A percentile compares a stretch with the other conserved stretches of the same genome.
Evolutionary conservation across 2,888 invertebrate genomes (phyloP).

Genomic region (Lasioglossum vierecki): DNA sequence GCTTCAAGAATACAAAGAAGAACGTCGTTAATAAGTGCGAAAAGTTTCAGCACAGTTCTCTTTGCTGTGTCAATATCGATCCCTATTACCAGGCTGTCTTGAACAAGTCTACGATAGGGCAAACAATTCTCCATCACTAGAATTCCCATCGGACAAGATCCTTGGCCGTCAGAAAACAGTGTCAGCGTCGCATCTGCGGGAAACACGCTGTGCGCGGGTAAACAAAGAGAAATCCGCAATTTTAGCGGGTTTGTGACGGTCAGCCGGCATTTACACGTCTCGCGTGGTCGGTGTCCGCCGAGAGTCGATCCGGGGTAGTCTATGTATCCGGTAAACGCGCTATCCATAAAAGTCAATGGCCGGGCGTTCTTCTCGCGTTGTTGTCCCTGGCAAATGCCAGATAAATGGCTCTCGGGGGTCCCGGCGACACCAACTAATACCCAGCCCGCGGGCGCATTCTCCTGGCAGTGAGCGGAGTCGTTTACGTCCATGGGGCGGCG

Average conservation of each 20-base stretch:
- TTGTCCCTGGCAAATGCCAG: constrained; percentile 74
- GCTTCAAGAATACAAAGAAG: no score
- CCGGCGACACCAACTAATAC: constrained; percentile 77
- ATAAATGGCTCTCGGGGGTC: constrained; percentile 77
- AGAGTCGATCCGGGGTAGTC: constrained; percentile 34
- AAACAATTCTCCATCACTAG: neutral
- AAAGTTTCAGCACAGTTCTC: no score
- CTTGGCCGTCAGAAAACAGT: constrained; percentile 29
- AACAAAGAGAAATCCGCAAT: constrained; percentile 52
- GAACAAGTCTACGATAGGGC: neutral
- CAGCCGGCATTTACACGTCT: neutral
- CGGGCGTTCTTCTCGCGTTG: constrained; percentile 64
- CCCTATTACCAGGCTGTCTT: neutral
- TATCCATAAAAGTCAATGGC: constrained; percentile 76
- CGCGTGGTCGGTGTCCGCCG: constrained; percentile 8
- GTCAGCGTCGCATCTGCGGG: constrained; percentile 8
- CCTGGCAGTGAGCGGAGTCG: neutral
- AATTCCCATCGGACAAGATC: neutral
- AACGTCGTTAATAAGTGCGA: no score
- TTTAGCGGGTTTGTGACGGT: constrained; percentile 4
- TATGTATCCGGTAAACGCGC: constrained; percentile 64
- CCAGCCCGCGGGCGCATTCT: constrained; percentile 47
- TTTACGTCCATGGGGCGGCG: constrained; percentile 35
- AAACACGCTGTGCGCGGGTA: constrained; percentile 24
- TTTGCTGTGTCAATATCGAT: neutral